A percentile compares a stretch with the other conserved stretches of the same genome.
Evolutionary conservation across 2,888 invertebrate genomes (phyloP).

Genomic region (Arge pagana): DNA sequence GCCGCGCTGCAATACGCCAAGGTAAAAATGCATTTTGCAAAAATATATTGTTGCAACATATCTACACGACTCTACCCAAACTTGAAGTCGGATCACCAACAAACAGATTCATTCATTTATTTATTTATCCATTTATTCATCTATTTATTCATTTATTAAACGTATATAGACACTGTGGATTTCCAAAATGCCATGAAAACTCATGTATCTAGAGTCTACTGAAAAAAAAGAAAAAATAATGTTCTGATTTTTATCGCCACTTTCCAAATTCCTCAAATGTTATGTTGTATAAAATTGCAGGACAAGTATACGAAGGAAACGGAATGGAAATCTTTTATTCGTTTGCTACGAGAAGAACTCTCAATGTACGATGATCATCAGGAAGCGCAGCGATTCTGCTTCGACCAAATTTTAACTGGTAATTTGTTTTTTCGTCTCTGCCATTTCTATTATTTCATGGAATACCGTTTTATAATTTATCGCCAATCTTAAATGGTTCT

Average conservation of each 20-base stretch:
- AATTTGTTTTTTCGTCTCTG: constrained; percentile 5
- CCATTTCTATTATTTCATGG: background rate
- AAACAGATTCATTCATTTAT: no score
- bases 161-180: no score
- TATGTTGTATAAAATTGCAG: constrained; percentile 33
- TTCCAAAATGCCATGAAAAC: no score
- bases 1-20: constrained; percentile 69
- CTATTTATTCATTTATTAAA: no score
- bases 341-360: constrained; percentile 49
- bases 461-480: background rate
- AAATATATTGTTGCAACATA: no score
- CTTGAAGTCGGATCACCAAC: no score
- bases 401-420: constrained; percentile 51
- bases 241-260: background rate
- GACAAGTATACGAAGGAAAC: constrained; percentile 51
- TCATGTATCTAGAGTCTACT: no score
- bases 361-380: constrained; percentile 38
- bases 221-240: constrained; percentile 2
- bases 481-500: no score
- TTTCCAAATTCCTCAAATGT: background rate
- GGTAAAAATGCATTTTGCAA: no score
- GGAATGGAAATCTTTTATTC: constrained; percentile 54
- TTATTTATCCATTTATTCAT: no score
- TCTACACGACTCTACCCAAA: no score
- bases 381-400: constrained; percentile 39